A percentile compares a stretch with the other conserved stretches of the same genome.
phyloP scores from a whole-genome alignment of 1,140 invertebrate genomes.

The Xylocopa sonorina region DNA sequence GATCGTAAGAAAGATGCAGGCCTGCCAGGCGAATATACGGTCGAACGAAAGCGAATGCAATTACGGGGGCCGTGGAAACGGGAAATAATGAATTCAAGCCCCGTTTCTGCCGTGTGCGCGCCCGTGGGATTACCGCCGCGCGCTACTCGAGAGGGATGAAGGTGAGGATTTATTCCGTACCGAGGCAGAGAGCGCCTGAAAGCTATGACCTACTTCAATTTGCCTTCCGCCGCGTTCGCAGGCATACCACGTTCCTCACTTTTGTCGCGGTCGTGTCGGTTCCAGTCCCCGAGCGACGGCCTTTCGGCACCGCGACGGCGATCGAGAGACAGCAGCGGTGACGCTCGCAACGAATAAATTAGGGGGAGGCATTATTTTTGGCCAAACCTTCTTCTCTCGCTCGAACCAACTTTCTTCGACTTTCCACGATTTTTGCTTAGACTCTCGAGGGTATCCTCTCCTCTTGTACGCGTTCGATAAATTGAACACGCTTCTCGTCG shows the following conservation, averaged over 20 bases:
- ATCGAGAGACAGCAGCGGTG: not conserved
- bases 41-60: slow-evolving; percentile 60
- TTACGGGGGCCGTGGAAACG: slow-evolving; percentile 62
- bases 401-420: not conserved
- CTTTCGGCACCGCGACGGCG: not conserved
- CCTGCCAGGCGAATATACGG: slow-evolving; percentile 58
- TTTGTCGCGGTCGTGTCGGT: not conserved
- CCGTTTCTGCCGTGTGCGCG: slow-evolving; percentile 46
- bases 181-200: slow-evolving; percentile 51
- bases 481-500: slow-evolving; percentile 12
- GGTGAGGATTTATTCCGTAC: slow-evolving; percentile 45
- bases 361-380: slow-evolving; percentile 40
- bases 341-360: slow-evolving; percentile 27
- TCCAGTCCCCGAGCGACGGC: not conserved
- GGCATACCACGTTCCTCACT: slow-evolving; percentile 18
- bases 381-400: not conserved
- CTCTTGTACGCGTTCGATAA: slow-evolving; percentile 22
- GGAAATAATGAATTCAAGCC: slow-evolving; percentile 74
- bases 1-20: slow-evolving; percentile 16
- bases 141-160: slow-evolving; percentile 5
- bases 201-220: slow-evolving; percentile 72
- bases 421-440: slow-evolving; percentile 17
- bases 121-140: slow-evolving; percentile 28
- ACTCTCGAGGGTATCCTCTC: not conserved
- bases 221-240: slow-evolving; percentile 37